Conservation (phyloP, 1,140 invertebrate species). For the Ceratosolen fusciceps region DNA sequence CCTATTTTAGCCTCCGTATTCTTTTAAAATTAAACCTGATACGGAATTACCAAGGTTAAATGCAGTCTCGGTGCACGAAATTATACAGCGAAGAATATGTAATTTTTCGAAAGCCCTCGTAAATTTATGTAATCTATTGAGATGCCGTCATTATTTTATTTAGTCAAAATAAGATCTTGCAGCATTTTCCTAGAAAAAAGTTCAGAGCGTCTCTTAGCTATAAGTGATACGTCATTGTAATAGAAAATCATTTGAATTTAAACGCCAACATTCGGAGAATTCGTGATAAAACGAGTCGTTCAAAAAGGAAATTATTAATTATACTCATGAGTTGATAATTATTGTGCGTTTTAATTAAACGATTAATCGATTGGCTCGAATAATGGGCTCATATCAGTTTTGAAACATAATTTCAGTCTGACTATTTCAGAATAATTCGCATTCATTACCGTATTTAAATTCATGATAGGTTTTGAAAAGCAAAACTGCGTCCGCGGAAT, state of each 20-base stretch:
- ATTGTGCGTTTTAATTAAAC: too few relatives aligned
- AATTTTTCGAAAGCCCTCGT: not conserved
- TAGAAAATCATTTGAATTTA: too few relatives aligned
- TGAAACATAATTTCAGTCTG: conserved; percentile 12
- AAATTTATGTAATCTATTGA: not conserved
- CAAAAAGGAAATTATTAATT: too few relatives aligned
- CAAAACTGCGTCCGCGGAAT: not conserved
- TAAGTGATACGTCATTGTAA: too few relatives aligned
- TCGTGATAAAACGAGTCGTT: too few relatives aligned
- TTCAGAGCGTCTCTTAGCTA: too few relatives aligned
- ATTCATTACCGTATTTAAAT: not conserved
- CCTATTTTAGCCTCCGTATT: not conserved
- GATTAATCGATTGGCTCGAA: not conserved
- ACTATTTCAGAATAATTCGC: not conserved
- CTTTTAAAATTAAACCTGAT: not conserved
- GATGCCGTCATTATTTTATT: not conserved
- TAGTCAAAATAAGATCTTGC: not conserved
- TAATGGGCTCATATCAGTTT: not conserved
- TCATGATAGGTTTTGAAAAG: not conserved
- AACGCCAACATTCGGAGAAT: too few relatives aligned
- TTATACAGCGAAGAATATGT: not conserved
- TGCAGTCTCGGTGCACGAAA: not conserved
- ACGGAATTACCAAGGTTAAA: not conserved
- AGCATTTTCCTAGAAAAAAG: not conserved
- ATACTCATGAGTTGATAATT: too few relatives aligned